Evolutionary conservation across 2,888 invertebrate species (phyloP).

Genomic region (Smittia aterrima): DNA sequence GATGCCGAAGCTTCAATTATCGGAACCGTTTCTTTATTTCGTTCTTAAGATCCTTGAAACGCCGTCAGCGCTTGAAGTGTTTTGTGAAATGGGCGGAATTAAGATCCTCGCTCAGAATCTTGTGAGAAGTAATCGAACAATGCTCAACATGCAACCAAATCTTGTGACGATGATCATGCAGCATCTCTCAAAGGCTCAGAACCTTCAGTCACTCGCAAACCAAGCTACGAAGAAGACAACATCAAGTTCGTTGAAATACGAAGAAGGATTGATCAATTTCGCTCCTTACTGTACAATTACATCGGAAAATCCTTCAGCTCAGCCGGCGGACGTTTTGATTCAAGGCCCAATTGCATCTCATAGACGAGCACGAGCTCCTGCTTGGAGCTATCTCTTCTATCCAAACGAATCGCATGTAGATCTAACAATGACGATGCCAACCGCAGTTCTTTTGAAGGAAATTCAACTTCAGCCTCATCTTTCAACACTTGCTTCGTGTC

Average conservation of each 20-base stretch:
- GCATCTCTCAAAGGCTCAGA: slow-evolving; percentile 58
- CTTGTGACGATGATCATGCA: slow-evolving; percentile 66
- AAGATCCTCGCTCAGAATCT: slow-evolving; percentile 75
- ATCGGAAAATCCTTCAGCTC: slow-evolving; percentile 80
- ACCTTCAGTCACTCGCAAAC: slow-evolving; percentile 46
- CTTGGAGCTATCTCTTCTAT: slow-evolving; percentile 97
- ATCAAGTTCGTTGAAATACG: slow-evolving; percentile 56
- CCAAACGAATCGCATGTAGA: slow-evolving; percentile 87
- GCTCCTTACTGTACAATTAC: slow-evolving; percentile 82
- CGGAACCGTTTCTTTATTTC: slow-evolving; percentile 83
- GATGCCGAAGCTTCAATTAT: slow-evolving; percentile 60
- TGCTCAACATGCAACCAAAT: slow-evolving; percentile 68
- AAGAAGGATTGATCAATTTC: slow-evolving; percentile 82
- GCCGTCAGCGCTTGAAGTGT: slow-evolving; percentile 70
- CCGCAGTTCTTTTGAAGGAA: slow-evolving; percentile 82
- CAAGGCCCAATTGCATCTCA: slow-evolving; percentile 76
- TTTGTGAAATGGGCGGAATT: slow-evolving; percentile 73
- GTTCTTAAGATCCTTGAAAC: slow-evolving; percentile 76
- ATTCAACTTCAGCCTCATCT: slow-evolving; percentile 84
- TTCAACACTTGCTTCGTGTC: slow-evolving; percentile 81
- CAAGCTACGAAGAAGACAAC: slow-evolving; percentile 51
- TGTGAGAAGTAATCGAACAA: slow-evolving; percentile 68
- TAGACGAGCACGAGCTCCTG: slow-evolving; percentile 80
- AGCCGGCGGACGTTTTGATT: slow-evolving; percentile 84
- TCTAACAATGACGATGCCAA: slow-evolving; percentile 80